Base-by-base conservation (phyloP, 2,888 invertebrate species). In the Yponomeuta plumbellus region DNA sequence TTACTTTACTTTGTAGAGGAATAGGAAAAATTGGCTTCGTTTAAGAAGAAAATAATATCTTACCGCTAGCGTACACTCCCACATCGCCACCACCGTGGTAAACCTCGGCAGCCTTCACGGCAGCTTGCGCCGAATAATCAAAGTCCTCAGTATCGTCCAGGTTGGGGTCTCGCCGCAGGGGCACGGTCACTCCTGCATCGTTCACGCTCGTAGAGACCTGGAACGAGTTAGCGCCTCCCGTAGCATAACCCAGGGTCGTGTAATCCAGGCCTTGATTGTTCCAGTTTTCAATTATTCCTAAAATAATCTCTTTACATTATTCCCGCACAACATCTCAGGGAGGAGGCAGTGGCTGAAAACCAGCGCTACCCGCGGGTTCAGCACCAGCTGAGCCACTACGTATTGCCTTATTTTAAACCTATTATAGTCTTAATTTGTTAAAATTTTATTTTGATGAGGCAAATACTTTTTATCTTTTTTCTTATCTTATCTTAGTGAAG, bases 71-170 rank as follows among this genome's bases (percentile, higher is more conserved):
- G 84, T 96, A 97, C 66, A 98, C 93, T 1, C 94, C 91, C 0
- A 98, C 97, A 82, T 98, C 98, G 21, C 96, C 96, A 0, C 97
- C 97, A 0, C 96, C 95, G 72, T 97, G 97, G 52, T 94, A 92
- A 74, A 95, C 96, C 79, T 96, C 96, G 71, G 94, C 93, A 4
- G 94, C 92, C 70, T 93, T 91, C 56, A 96, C 93, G 0, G 92
- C 93, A 0, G 96, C 94, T 71, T 95, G 94, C 77, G 96, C 96
- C 44, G 94, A 92, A 75, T 96, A 96, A 56, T 92, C 90, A 76
- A 93, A 95, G 69, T 92, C 92, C 20, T 88, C 91, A 0, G 94
- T 95, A 68, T 96, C 90, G 0, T 92, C 87, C 1, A 75, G 73
- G 0, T 87, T 88, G 0, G 96, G 95, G 82, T 95, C 93, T 20